A percentile compares a stretch with the other conserved stretches of the same genome.
Evolutionary conservation across 2,888 invertebrate genomes (phyloP).

Genomic region (Eristalis intricaria): DNA sequence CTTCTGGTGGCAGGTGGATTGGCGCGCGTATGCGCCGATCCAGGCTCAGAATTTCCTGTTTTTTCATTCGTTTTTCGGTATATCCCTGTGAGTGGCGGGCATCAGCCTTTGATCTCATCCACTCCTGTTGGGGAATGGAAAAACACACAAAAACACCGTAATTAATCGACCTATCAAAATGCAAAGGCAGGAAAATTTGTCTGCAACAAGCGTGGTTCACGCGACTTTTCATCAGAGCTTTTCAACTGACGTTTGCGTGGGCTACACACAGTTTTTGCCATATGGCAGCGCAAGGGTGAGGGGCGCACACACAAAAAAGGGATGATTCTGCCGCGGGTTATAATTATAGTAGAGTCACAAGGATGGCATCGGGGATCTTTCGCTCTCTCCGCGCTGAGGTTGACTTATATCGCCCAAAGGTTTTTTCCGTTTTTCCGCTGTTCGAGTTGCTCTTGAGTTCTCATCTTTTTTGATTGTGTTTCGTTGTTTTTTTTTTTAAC

Average conservation of each 20-base stretch:
- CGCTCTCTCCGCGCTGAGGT: constrained; percentile 1
- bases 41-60: constrained; percentile 44
- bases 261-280: background rate
- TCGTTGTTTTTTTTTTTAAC: background rate
- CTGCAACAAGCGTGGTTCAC: constrained; percentile 48
- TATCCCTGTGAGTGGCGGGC: constrained; percentile 66
- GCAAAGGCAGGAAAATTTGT: constrained; percentile 62
- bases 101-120: constrained; percentile 69
- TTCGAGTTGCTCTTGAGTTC: background rate
- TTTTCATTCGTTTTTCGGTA: constrained; percentile 15
- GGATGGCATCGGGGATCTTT: constrained; percentile 9
- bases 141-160: constrained; percentile 45
- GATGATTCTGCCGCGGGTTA: constrained; percentile 39
- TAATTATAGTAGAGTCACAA: constrained; percentile 45
- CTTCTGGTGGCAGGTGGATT: constrained; percentile 58
- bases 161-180: constrained; percentile 72
- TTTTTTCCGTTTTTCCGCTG: background rate
- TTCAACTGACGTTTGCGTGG: constrained; percentile 17
- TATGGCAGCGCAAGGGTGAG: background rate
- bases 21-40: constrained; percentile 62
- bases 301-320: constrained; percentile 26
- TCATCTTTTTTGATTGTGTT: background rate
- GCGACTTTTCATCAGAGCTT: constrained; percentile 63
- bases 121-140: constrained; percentile 42
- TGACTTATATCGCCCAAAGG: constrained; percentile 33